A percentile compares a stretch with the other conserved stretches of the same genome.
phyloP scores from a whole-genome alignment of 1,140 invertebrate genomes.

The Rhynchophorus ferrugineus region DNA sequence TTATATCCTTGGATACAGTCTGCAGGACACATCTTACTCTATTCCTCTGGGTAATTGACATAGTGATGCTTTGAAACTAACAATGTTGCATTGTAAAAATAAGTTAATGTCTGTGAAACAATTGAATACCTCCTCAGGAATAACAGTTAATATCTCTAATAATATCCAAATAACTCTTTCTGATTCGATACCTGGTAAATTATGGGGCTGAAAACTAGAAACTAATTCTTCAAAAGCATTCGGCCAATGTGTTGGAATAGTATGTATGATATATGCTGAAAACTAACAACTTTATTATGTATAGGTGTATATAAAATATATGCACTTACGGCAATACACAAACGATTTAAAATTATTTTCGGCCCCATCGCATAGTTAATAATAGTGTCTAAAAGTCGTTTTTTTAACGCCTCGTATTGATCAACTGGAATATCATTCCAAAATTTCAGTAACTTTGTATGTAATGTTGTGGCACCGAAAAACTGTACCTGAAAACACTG shows the following conservation, averaged over 20 bases:
- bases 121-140: constrained; percentile 67
- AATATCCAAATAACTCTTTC: constrained; percentile 53
- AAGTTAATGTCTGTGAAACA: neutral
- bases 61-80: constrained; percentile 48
- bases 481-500: constrained; percentile 82
- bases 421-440: constrained; percentile 77
- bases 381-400: constrained; percentile 67
- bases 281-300: constrained; percentile 45
- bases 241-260: constrained; percentile 54
- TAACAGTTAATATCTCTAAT: constrained; percentile 65
- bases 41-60: constrained; percentile 41
- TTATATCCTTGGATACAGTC: constrained; percentile 40
- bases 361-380: constrained; percentile 67
- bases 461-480: constrained; percentile 83
- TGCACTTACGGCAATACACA: constrained; percentile 76
- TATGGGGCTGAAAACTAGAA: constrained; percentile 53
- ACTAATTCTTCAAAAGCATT: constrained; percentile 57
- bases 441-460: constrained; percentile 77
- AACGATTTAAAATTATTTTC: constrained; percentile 73
- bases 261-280: constrained; percentile 59
- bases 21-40: constrained; percentile 43
- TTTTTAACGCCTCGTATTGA: constrained; percentile 65
- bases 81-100: constrained; percentile 11
- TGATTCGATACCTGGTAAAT: constrained; percentile 49
- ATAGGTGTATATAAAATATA: neutral